Conservation (phyloP, 64 coral and sea anemone species). For the Stichodactyla helianthus region DNA sequence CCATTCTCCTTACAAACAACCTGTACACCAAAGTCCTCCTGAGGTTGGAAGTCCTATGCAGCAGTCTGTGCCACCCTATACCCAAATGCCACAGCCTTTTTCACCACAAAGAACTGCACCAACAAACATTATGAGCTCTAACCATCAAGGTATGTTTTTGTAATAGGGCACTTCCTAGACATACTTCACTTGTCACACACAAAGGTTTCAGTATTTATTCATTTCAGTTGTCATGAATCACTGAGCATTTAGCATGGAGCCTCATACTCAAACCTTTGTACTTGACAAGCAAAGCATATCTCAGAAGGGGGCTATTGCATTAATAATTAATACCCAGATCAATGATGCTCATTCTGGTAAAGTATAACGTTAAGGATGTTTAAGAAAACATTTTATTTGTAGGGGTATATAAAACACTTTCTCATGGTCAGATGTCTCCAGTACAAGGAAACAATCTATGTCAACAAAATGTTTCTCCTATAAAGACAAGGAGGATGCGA, state of each 20-base stretch:
- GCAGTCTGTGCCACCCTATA: neutral
- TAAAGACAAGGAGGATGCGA: constrained; percentile 74
- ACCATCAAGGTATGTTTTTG: neutral
- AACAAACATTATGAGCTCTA: constrained; percentile 17
- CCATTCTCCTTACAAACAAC: constrained; percentile 66
- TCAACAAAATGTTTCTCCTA: constrained; percentile 54
- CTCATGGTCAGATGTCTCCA: constrained; percentile 14
- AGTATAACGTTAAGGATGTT: neutral
- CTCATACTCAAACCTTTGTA: no score
- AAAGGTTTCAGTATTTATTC: no score
- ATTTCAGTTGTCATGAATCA: no score
- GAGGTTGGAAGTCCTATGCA: constrained; percentile 31
- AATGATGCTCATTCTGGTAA: no score
- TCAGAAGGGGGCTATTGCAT: no score
- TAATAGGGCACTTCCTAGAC: no score
- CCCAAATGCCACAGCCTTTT: neutral
- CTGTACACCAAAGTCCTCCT: constrained; percentile 69
- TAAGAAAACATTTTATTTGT: neutral
- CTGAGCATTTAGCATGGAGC: no score
- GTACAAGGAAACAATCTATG: constrained; percentile 10
- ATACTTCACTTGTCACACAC: no score
- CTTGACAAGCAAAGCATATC: no score
- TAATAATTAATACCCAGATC: no score
- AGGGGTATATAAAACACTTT: neutral
- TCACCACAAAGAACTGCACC: neutral